These are phyloP conservation scores for Probaryconus sp. DNA, from an alignment of 1,140 invertebrate species.

Conservation along the genomic window DNA sequence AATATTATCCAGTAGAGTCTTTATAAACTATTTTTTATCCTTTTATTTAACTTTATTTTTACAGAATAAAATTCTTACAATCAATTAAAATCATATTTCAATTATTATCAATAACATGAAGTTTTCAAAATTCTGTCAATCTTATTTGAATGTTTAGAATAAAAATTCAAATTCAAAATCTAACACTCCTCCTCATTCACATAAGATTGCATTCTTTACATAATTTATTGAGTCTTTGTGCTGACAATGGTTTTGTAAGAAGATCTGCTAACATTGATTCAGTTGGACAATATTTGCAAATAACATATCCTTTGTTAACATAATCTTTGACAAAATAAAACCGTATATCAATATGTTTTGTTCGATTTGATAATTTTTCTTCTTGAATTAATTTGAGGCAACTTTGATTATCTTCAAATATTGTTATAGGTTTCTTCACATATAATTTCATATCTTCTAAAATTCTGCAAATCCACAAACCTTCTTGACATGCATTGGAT, in stretches of 20 bases:
- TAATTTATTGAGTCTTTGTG: too few species aligned
- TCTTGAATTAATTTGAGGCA: conserved; percentile 39
- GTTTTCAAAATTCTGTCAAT: too few species aligned
- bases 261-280: conserved; percentile 52
- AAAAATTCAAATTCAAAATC: too few species aligned
- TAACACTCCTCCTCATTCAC: too few species aligned
- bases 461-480: conserved; percentile 42
- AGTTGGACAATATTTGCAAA: conserved; percentile 48
- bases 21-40: too few species aligned
- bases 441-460: conserved; percentile 33
- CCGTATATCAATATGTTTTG: conserved; percentile 49
- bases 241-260: conserved; percentile 43
- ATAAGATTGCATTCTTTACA: too few species aligned
- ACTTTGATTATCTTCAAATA: conserved; percentile 56
- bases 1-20: too few species aligned
- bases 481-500: conserved; percentile 31
- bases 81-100: too few species aligned
- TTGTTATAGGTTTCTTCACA: conserved; percentile 15
- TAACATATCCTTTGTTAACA: conserved; percentile 14
- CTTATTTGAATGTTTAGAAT: too few species aligned
- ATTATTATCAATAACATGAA: too few species aligned
- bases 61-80: too few species aligned
- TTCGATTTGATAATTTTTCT: conserved; percentile 4
- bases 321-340: conserved; percentile 40
- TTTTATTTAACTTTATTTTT: too few species aligned